A percentile compares a stretch with the other conserved stretches of the same genome.
Conservation (phyloP, 2,888 invertebrate species). For the Venusia cambrica region DNA sequence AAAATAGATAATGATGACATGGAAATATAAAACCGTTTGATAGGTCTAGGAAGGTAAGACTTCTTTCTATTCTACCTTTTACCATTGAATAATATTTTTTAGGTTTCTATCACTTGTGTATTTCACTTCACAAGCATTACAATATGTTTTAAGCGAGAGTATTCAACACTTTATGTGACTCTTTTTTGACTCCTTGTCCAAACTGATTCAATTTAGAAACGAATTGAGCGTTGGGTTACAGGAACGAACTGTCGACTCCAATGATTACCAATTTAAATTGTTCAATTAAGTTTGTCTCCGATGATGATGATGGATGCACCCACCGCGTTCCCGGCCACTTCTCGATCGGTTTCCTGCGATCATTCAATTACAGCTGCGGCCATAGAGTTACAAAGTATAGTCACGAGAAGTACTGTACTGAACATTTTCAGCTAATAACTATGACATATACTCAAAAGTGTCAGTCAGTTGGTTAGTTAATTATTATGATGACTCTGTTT, state of each 20-base stretch:
- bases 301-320: constrained; percentile 64
- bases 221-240: constrained; percentile 9
- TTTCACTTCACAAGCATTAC: too few species aligned
- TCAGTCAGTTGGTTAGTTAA: too few species aligned
- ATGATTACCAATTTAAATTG: constrained; percentile 43
- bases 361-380: constrained; percentile 57
- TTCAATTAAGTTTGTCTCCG: constrained; percentile 58
- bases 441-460: too few species aligned
- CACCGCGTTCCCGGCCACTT: constrained; percentile 47
- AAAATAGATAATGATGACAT: neutral
- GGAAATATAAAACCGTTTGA: neutral
- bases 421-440: too few species aligned
- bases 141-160: too few species aligned
- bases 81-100: too few species aligned
- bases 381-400: constrained; percentile 9
- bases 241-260: constrained; percentile 16
- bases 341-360: constrained; percentile 63
- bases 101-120: too few species aligned
- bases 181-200: too few species aligned
- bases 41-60: neutral
- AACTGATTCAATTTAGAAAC: constrained; percentile 8
- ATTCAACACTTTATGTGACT: too few species aligned
- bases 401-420: too few species aligned
- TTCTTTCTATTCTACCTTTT: too few species aligned
- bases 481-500: too few species aligned